A percentile compares a stretch with the other conserved stretches of the same genome.
Evolutionary conservation across 2,113 vertebrate species (phyloP).

Genomic region (Uria lomvia): DNA sequence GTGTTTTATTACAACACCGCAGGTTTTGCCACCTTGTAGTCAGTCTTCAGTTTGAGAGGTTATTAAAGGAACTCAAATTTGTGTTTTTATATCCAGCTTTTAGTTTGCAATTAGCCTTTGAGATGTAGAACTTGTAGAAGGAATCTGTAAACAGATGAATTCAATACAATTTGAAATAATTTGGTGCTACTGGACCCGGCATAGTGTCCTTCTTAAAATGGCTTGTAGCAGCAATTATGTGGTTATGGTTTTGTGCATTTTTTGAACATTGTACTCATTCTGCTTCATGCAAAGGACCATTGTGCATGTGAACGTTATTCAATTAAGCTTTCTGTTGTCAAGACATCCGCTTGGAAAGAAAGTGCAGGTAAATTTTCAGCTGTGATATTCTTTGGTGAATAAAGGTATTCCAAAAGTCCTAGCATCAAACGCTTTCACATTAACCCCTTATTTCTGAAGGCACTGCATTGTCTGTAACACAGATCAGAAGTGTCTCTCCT

Average conservation of each 20-base stretch:
- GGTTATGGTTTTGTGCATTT: background rate
- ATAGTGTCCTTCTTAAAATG: background rate
- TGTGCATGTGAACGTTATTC: background rate
- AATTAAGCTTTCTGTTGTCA: background rate
- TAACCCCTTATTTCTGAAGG: background rate
- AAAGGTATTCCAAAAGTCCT: background rate
- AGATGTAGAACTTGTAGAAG: background rate
- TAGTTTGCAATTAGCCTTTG: background rate
- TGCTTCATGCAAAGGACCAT: background rate
- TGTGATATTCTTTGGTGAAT: background rate
- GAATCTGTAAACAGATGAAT: background rate
- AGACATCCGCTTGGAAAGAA: conserved; percentile 2
- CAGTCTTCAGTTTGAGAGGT: background rate
- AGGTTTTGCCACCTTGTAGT: background rate
- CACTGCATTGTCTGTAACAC: background rate
- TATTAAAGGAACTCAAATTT: background rate
- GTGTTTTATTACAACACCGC: background rate
- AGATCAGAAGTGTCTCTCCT: background rate
- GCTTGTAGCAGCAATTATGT: background rate
- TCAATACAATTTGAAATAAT: background rate
- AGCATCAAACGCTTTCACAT: background rate
- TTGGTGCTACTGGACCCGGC: background rate
- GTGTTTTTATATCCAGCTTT: conserved; percentile 3
- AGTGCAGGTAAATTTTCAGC: conserved; percentile 4
- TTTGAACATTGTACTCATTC: background rate